Conservation (phyloP, 2,797 vertebrate genomes). For the Sebastes trivittatus region DNA sequence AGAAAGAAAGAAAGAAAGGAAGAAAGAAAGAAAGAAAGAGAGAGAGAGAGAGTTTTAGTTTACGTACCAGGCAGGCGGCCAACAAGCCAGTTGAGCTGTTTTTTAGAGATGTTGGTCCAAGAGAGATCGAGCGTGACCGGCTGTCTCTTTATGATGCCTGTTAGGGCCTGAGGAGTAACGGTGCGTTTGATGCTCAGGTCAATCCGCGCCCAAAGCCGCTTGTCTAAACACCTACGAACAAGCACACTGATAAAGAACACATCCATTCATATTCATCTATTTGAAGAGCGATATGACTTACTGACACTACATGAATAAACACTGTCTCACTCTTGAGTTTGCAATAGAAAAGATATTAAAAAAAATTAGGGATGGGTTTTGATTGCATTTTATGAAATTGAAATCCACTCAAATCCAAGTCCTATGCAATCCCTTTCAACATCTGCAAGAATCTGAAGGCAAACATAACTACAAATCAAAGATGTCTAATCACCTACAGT, state of each 20-base stretch:
- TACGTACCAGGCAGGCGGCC: slow-evolving; percentile 90
- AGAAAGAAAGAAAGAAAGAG: no score
- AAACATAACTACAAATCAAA: background rate
- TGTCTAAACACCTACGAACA: slow-evolving; percentile 92
- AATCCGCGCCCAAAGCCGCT: slow-evolving; percentile 95
- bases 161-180: slow-evolving; percentile 93
- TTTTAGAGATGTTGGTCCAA: slow-evolving; percentile 98
- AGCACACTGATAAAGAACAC: slow-evolving; percentile 10
- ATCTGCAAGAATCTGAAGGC: background rate
- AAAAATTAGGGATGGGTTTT: background rate
- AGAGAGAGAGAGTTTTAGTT: background rate
- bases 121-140: slow-evolving; percentile 94
- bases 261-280: background rate
- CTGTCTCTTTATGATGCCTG: slow-evolving; percentile 97
- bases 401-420: background rate
- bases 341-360: background rate
- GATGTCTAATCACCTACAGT: background rate
- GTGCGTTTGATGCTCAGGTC: slow-evolving; percentile 94
- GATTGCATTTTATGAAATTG: background rate
- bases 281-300: background rate
- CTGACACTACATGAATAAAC: background rate
- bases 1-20: no score
- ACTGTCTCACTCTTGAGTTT: background rate
- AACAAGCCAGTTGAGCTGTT: slow-evolving; percentile 97
- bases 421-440: background rate